These are phyloP conservation scores for Characodon lateralis DNA, from an alignment of 2,797 vertebrate genomes.

Conservation along the genomic window DNA sequence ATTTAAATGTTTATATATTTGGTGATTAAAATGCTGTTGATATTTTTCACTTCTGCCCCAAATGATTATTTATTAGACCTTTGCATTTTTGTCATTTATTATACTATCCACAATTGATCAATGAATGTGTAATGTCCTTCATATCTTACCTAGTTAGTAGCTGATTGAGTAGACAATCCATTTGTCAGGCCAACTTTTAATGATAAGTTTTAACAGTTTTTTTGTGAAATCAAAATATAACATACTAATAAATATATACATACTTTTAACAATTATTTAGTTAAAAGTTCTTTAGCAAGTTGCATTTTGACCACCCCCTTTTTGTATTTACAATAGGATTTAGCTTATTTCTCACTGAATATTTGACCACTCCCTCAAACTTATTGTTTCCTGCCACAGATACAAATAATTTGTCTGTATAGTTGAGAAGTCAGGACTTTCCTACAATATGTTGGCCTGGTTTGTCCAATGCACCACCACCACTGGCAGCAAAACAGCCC, in stretches of 20 bases:
- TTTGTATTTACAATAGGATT: neutral
- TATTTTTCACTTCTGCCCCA: constrained; percentile 84
- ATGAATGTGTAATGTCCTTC: neutral
- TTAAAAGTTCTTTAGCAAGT: neutral
- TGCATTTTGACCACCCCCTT: neutral
- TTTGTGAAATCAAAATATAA: neutral
- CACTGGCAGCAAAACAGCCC: neutral
- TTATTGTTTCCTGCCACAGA: neutral
- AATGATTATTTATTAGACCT: constrained; percentile 48
- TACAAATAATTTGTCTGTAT: neutral
- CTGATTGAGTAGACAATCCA: neutral
- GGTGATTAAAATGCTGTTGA: constrained; percentile 85
- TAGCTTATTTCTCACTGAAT: neutral
- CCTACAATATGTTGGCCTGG: neutral
- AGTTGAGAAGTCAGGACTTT: neutral
- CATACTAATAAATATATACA: neutral
- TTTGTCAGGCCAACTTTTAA: neutral
- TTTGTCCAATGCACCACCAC: neutral
- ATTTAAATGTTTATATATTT: constrained; percentile 85
- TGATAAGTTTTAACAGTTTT: neutral
- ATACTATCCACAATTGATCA: neutral
- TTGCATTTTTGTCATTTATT: neutral
- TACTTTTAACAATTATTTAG: neutral
- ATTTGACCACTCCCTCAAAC: neutral
- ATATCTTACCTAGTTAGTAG: neutral